Evolutionary conservation across 2,113 vertebrate genomes (phyloP).

Genomic region (Lota lota): DNA sequence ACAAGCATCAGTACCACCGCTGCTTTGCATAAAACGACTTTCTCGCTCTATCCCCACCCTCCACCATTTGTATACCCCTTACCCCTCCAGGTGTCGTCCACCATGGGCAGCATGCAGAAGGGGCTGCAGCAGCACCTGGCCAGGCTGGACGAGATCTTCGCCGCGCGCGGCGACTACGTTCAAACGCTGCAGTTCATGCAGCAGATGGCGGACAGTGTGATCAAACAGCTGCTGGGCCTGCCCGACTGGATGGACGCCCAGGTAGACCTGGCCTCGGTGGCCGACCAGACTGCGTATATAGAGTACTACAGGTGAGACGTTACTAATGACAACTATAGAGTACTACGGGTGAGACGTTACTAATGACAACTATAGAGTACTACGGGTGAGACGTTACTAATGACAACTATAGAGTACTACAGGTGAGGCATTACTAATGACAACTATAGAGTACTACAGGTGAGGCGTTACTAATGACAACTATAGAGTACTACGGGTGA

Average conservation of each 20-base stretch:
- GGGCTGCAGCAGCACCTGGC: constrained; percentile 83
- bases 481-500: constrained; percentile 90
- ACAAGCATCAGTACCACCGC: too few species aligned
- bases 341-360: too few species aligned
- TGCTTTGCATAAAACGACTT: too few species aligned
- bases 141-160: constrained; percentile 85
- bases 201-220: constrained; percentile 79
- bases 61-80: background rate
- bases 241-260: constrained; percentile 78
- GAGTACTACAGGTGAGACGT: constrained; percentile 88
- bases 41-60: background rate
- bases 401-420: too few species aligned
- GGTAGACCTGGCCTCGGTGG: constrained; percentile 73
- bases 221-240: constrained; percentile 82
- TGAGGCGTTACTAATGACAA: constrained; percentile 40
- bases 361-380: too few species aligned
- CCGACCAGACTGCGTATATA: constrained; percentile 61
- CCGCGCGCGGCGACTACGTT: constrained; percentile 80
- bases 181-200: constrained; percentile 86
- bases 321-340: background rate
- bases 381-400: too few species aligned
- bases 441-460: constrained; percentile 85
- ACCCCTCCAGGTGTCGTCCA: constrained; percentile 75
- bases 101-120: constrained; percentile 77
- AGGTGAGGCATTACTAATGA: too few species aligned